Evolutionary conservation across 2,888 invertebrate genomes (phyloP).

Genomic region (Dyspetes luteomarginatus): DNA sequence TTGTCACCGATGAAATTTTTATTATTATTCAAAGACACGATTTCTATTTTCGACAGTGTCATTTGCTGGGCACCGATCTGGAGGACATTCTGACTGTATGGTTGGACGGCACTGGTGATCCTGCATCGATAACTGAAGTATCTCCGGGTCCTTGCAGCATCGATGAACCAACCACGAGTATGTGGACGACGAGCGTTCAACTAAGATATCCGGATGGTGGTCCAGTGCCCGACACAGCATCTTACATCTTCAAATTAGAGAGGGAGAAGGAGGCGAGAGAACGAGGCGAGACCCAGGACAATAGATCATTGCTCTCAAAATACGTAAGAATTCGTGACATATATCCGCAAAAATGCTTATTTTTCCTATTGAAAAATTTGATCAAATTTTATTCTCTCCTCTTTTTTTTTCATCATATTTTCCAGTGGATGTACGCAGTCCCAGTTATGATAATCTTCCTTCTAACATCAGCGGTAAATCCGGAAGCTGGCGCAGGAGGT

Average conservation of each 20-base stretch:
- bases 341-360: constrained; percentile 1
- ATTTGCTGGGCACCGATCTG: constrained; percentile 90
- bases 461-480: constrained; percentile 94
- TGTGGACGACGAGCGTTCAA: constrained; percentile 90
- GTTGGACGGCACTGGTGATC: constrained; percentile 91
- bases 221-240: constrained; percentile 97
- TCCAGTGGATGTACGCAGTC: constrained; percentile 99
- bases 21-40: not conserved
- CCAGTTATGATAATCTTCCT: constrained; percentile 96
- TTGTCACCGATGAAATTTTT: not conserved
- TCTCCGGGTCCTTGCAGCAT: constrained; percentile 83
- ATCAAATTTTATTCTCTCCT: constrained; percentile 13
- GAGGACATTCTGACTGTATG: constrained; percentile 92
- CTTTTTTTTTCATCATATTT: constrained; percentile 80
- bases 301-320: constrained; percentile 98
- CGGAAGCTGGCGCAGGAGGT: constrained; percentile 85
- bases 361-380: constrained; percentile 5
- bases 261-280: constrained; percentile 95
- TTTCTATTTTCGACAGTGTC: constrained; percentile 84
- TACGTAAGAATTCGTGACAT: constrained; percentile 89
- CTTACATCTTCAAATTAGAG: constrained; percentile 96
- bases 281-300: constrained; percentile 95
- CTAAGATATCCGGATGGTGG: constrained; percentile 92
- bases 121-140: constrained; percentile 88
- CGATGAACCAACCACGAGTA: constrained; percentile 84